Base-by-base conservation (phyloP, 2,888 invertebrate species). In the Mesorhabditis belari region DNA sequence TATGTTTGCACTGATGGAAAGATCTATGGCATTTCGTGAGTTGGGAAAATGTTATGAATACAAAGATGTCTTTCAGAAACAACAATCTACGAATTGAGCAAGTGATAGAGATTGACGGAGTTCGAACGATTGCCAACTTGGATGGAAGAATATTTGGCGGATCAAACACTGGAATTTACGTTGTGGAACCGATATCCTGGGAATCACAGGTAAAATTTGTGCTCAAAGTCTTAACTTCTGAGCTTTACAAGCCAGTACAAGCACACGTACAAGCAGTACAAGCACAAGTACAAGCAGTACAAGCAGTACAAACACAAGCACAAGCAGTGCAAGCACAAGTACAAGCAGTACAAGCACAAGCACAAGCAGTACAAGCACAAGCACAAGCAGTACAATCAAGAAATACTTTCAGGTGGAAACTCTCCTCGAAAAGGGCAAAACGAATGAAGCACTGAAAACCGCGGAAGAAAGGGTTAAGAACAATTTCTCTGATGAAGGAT, bases 41-140 rank as follows among this genome's bases (percentile, higher is more conserved):
- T 6, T 9, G 9, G 17, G 17, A n/a, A 1, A 6, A 19, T 50
- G 5, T 58, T 28, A 49, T 50, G n/a, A 23, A 24, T 64, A 53
- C 55, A n/a, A 50, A n/a, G 6, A 21, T 50, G 52, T 57, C 24
- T 72, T 73, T 25, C 75, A 85, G 85, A 71, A 82, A 84, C 62
- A 68, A 84, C 60, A 85, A 85, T 70, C 84, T 85, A 66, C 83
- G 84, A 57, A 83, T 83, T 65, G 85, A 85, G 68, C 85, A 85
- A 71, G 81, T 82, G 9, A 80, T 85, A 28, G 82, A 82, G 29
- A 85, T 85, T 70, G 80, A 81, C 62, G 84, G 83, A 35, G 85
- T 84, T 9, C 77, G 78, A 19, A 80, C 76, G 57, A 71, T 85
- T 25, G 83, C 83, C 12, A 83, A 85, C 65, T 84, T 83, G 77